Percentiles rank a stretch among this genome's conserved stretches.
These are phyloP conservation scores for Drosophila rhopaloa DNA, from an alignment of 1,140 invertebrate genomes.

Conservation along the genomic window DNA sequence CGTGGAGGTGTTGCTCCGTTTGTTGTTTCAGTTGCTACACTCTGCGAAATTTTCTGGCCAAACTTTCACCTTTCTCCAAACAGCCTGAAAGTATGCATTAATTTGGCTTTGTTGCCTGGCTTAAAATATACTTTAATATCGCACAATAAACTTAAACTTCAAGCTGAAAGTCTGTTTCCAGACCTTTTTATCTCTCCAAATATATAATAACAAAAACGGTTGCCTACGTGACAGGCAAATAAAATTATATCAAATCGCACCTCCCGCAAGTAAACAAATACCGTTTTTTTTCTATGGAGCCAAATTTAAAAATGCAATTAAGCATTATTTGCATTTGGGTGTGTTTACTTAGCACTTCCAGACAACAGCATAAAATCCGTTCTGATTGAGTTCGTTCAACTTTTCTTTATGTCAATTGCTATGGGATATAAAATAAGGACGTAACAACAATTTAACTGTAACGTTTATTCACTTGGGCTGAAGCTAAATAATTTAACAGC, in stretches of 20 bases:
- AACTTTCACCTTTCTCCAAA: conserved; percentile 8
- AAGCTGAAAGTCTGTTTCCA: not conserved
- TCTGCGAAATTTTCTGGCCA: conserved; percentile 7
- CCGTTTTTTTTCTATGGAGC: no score
- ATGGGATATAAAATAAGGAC: no score
- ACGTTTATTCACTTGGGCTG: no score
- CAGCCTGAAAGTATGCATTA: conserved; percentile 55
- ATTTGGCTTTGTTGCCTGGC: not conserved
- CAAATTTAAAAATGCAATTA: conserved; percentile 1
- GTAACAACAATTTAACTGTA: no score
- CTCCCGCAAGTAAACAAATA: no score
- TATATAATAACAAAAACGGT: not conserved
- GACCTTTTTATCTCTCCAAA: not conserved
- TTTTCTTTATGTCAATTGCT: no score
- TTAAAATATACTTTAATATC: not conserved
- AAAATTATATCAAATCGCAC: not conserved
- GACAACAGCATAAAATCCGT: no score
- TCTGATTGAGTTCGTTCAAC: no score
- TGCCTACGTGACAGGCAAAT: not conserved
- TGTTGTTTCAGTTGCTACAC: conserved; percentile 22
- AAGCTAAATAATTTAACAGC: no score
- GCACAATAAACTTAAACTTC: not conserved
- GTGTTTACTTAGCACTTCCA: not conserved
- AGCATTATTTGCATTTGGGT: not conserved
- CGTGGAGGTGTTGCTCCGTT: conserved; percentile 16